Evolutionary conservation across 2,113 vertebrate species (phyloP).

Genomic region (Pseudorhombus dupliciocellatus): DNA sequence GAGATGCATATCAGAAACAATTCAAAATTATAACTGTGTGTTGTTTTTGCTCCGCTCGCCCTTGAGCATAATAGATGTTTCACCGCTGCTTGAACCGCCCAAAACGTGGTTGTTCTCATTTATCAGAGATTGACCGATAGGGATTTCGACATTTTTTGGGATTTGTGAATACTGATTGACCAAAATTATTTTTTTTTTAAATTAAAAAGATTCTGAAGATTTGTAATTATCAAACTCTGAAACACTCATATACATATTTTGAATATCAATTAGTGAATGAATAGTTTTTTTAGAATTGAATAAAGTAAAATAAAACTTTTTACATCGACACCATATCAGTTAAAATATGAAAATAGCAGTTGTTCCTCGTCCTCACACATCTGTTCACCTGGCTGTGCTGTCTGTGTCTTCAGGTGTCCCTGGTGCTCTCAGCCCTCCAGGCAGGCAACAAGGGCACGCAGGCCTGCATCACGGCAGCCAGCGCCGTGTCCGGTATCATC

Average conservation of each 20-base stretch:
- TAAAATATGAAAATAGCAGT: not conserved
- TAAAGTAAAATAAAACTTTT: no score
- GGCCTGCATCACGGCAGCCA: slow-evolving; percentile 96
- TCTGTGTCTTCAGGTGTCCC: slow-evolving; percentile 85
- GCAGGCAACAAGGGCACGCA: slow-evolving; percentile 98
- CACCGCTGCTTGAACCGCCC: not conserved
- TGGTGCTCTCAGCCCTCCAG: slow-evolving; percentile 96
- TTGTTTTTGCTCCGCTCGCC: not conserved
- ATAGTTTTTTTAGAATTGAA: no score
- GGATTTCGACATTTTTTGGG: not conserved
- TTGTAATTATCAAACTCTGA: no score
- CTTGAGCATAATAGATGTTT: not conserved
- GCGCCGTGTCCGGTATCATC: slow-evolving; percentile 96
- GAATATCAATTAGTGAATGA: no score
- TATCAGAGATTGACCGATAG: no score
- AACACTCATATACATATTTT: no score
- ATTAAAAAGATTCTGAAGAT: no score
- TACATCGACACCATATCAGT: not conserved
- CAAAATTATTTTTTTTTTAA: no score
- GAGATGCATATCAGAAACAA: slow-evolving; percentile 5
- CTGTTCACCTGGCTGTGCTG: slow-evolving; percentile 13
- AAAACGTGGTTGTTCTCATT: no score
- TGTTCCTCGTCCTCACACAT: slow-evolving; percentile 6
- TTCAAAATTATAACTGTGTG: not conserved
- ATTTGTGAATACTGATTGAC: no score